Evolutionary conservation across 2,888 invertebrate genomes (phyloP).

Genomic region (Trisateles emortualis): DNA sequence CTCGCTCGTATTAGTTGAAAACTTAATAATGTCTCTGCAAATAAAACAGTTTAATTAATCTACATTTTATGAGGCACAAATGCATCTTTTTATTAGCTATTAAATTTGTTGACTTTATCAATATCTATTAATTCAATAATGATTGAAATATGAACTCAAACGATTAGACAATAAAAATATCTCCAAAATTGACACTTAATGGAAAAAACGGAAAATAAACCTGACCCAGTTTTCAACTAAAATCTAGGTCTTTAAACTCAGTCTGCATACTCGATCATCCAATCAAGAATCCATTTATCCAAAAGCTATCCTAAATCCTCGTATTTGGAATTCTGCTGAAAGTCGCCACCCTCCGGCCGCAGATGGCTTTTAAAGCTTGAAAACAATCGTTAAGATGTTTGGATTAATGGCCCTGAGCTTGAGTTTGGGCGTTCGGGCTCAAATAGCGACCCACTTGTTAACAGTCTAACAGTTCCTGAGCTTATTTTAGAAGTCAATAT

Average conservation of each 20-base stretch:
- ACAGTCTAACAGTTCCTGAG: slow-evolving; percentile 36
- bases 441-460: slow-evolving; percentile 48
- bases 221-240: slow-evolving; percentile 22
- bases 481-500: slow-evolving; percentile 54
- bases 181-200: background rate
- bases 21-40: too few species aligned
- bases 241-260: slow-evolving; percentile 26
- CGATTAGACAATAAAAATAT: background rate
- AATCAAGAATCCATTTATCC: slow-evolving; percentile 63
- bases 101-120: too few species aligned
- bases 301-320: slow-evolving; percentile 56
- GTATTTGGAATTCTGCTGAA: slow-evolving; percentile 56
- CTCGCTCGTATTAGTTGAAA: too few species aligned
- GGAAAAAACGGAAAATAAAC: slow-evolving; percentile 3
- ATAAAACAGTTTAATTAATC: too few species aligned
- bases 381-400: slow-evolving; percentile 72
- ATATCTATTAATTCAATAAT: too few species aligned
- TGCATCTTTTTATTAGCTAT: too few species aligned
- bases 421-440: slow-evolving; percentile 44
- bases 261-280: slow-evolving; percentile 45
- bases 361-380: slow-evolving; percentile 74
- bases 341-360: slow-evolving; percentile 59
- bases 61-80: too few species aligned
- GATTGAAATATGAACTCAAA: too few species aligned
- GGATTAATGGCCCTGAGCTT: slow-evolving; percentile 61